Evolutionary conservation across 2,888 invertebrate genomes (phyloP).

Genomic region (Machimus rusticus): DNA sequence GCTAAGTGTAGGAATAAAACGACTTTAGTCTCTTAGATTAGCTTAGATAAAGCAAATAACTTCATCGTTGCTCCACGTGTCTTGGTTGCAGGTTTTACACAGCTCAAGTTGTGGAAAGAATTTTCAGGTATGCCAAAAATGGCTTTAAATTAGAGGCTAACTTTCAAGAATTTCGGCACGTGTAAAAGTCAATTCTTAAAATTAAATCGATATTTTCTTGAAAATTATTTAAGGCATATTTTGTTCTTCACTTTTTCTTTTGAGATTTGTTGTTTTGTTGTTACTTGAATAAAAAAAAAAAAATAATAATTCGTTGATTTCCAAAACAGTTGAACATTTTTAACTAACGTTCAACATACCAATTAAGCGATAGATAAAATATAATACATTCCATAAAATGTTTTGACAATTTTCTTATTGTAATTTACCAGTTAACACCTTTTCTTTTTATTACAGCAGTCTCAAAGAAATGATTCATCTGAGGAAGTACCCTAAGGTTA

Average conservation of each 20-base stretch:
- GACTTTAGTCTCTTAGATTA: neutral
- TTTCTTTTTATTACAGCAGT: neutral
- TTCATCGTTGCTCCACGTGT: neutral
- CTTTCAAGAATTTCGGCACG: neutral
- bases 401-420: neutral
- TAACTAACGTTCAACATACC: too few relatives aligned
- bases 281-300: neutral
- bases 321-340: too few relatives aligned
- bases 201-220: neutral
- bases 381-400: too few relatives aligned
- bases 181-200: neutral
- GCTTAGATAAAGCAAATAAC: neutral
- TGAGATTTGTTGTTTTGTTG: neutral
- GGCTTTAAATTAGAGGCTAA: neutral
- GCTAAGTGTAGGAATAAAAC: neutral
- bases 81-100: neutral
- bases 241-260: neutral
- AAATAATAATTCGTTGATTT: too few relatives aligned
- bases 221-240: neutral
- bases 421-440: neutral
- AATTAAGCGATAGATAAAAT: too few relatives aligned
- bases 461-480: neutral
- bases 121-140: neutral
- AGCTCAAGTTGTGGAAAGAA: neutral
- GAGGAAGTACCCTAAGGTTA: neutral